Evolutionary conservation across 2,888 invertebrate genomes (phyloP).

Genomic region (Listrodromus nycthemerus): DNA sequence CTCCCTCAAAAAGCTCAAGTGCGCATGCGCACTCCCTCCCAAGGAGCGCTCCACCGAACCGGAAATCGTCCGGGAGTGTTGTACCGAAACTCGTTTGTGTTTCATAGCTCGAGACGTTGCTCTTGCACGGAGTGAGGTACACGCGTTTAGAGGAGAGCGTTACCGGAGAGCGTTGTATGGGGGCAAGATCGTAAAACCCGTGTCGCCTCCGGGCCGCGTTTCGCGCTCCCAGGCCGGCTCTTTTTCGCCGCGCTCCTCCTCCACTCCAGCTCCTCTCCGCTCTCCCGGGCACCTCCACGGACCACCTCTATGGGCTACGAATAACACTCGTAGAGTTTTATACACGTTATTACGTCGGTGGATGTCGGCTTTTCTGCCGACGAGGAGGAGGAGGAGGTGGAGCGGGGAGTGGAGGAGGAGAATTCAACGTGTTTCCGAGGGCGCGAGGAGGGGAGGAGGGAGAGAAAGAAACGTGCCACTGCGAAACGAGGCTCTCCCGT

Average conservation of each 20-base stretch:
- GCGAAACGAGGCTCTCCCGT: conserved; percentile 56
- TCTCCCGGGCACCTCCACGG: conserved; percentile 30
- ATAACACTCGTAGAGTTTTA: conserved; percentile 41
- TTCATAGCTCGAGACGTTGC: conserved; percentile 54
- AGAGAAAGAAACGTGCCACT: conserved; percentile 61
- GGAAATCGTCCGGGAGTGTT: conserved; percentile 25
- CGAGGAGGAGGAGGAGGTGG: conserved; percentile 16
- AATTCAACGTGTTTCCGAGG: conserved; percentile 40
- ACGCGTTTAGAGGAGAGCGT: neutral
- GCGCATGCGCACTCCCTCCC: conserved; percentile 25
- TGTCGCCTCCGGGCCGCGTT: conserved; percentile 26
- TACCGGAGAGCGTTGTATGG: conserved; percentile 5
- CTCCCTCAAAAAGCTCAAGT: too few species aligned
- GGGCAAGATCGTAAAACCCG: conserved; percentile 37
- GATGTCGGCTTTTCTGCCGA: conserved; percentile 9
- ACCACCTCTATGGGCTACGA: conserved; percentile 23
- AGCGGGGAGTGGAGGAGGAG: conserved; percentile 7
- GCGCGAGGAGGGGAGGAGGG: conserved; percentile 44
- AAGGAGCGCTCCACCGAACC: too few species aligned
- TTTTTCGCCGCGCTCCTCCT: conserved; percentile 18
- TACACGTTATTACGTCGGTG: conserved; percentile 39
- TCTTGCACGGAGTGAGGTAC: conserved; percentile 1
- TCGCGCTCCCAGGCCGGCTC: neutral
- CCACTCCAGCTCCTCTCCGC: neutral
- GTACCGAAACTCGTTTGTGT: conserved; percentile 64